Percentiles rank a stretch among this genome's conserved stretches.
Conservation (phyloP, 2,888 invertebrate species). For the Neoitamus cyanurus region DNA sequence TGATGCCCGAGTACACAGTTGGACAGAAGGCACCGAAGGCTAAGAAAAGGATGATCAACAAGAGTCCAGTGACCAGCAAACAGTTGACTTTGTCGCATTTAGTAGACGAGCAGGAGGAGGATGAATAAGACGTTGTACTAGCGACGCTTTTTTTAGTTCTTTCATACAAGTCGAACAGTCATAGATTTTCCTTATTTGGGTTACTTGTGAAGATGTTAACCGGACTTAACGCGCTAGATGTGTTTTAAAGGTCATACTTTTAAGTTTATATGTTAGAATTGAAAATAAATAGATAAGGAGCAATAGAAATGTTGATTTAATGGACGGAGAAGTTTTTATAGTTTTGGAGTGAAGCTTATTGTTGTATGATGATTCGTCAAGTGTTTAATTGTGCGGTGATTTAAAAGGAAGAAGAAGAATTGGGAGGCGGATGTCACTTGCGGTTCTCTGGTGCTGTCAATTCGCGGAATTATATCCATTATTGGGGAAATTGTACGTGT, state of each 20-base stretch:
- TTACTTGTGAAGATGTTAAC: neutral
- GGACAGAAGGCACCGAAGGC: constrained; percentile 72
- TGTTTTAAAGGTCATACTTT: neutral
- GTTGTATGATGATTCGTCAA: no score
- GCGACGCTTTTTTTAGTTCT: neutral
- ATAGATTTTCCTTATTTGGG: neutral
- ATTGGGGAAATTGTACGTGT: no score
- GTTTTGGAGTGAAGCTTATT: no score
- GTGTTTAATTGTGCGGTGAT: neutral
- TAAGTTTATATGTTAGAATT: neutral
- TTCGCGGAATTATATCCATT: no score
- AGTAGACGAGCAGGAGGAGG: neutral
- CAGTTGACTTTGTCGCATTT: constrained; percentile 21
- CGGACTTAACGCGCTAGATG: neutral
- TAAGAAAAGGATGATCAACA: constrained; percentile 61
- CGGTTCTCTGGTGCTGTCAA: no score
- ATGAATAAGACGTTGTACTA: neutral
- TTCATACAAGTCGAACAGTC: neutral
- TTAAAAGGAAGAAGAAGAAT: neutral
- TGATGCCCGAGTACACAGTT: constrained; percentile 87
- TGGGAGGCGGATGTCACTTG: no score
- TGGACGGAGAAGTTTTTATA: no score
- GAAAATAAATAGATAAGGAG: neutral
- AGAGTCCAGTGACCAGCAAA: neutral
- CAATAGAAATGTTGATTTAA: neutral